These are phyloP conservation scores for Acanthis flammea DNA, from an alignment of 2,797 vertebrate species.

Conservation along the genomic window DNA sequence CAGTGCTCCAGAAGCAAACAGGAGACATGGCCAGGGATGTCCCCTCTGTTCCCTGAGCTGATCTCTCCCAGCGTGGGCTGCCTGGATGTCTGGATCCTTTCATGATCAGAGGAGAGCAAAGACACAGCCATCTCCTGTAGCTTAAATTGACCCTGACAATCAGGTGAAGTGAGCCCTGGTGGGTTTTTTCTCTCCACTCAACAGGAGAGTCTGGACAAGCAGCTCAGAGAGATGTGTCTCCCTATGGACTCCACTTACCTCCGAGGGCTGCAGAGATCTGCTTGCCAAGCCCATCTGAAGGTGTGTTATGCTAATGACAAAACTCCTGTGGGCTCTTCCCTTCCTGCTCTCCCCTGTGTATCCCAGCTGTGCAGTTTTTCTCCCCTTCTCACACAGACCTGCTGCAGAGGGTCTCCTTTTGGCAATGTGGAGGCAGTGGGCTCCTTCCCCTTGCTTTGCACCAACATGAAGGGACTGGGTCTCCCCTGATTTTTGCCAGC, in stretches of 20 bases:
- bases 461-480: not conserved
- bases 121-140: not conserved
- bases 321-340: not conserved
- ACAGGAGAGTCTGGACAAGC: not conserved
- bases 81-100: not conserved
- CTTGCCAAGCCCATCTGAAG: not conserved
- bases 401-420: not conserved
- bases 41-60: not conserved
- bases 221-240: accelerated
- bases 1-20: not conserved
- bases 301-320: not conserved
- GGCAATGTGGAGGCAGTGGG: not conserved
- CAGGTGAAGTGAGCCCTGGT: not conserved
- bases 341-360: not conserved
- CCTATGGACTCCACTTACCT: not conserved
- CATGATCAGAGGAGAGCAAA: not conserved
- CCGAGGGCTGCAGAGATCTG: not conserved
- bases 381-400: not conserved
- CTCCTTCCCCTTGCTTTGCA: not conserved
- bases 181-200: not conserved
- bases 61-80: not conserved
- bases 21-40: not conserved
- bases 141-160: not conserved
- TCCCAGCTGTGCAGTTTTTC: not conserved
- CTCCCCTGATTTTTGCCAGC: not conserved